Percentiles rank a stretch among this genome's conserved stretches.
phyloP scores from a whole-genome alignment of 35 echinoderm and acorn worm genomes.

The Lytechinus variegatus region DNA sequence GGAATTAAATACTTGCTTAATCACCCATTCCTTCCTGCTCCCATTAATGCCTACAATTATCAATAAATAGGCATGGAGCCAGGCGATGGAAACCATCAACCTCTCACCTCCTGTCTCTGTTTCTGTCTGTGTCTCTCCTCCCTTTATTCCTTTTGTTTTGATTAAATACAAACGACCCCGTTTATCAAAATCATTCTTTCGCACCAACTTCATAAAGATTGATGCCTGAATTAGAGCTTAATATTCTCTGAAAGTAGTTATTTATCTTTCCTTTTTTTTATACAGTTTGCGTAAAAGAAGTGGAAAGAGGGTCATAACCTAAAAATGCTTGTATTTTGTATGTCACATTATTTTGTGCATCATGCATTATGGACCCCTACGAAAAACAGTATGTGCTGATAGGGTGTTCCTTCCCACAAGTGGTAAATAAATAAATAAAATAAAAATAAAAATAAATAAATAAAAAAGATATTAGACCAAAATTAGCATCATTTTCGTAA shows the following conservation, averaged over 20 bases:
- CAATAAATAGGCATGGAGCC: conserved; percentile 10
- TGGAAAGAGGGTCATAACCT: neutral
- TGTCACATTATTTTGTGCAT: neutral
- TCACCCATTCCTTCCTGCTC: conserved; percentile 32
- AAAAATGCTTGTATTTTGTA: neutral
- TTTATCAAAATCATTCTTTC: neutral
- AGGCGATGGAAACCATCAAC: neutral
- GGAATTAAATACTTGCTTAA: conserved; percentile 42
- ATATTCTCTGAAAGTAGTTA: neutral
- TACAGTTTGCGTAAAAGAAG: neutral
- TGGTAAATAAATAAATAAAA: too few relatives aligned
- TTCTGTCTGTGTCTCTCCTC: too few relatives aligned
- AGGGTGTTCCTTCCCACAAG: too few relatives aligned
- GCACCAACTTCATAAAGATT: neutral
- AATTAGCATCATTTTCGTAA: too few relatives aligned
- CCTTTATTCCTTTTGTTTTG: neutral
- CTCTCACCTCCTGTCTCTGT: neutral
- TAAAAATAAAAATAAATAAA: too few relatives aligned
- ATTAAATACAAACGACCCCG: neutral
- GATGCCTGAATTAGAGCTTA: neutral
- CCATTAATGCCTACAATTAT: neutral
- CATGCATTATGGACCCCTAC: too few relatives aligned
- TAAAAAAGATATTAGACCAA: too few relatives aligned
- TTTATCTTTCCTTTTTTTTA: neutral
- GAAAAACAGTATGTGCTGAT: too few relatives aligned